Conservation (phyloP, 1,140 invertebrate genomes). For the Phocides pigmalion region DNA sequence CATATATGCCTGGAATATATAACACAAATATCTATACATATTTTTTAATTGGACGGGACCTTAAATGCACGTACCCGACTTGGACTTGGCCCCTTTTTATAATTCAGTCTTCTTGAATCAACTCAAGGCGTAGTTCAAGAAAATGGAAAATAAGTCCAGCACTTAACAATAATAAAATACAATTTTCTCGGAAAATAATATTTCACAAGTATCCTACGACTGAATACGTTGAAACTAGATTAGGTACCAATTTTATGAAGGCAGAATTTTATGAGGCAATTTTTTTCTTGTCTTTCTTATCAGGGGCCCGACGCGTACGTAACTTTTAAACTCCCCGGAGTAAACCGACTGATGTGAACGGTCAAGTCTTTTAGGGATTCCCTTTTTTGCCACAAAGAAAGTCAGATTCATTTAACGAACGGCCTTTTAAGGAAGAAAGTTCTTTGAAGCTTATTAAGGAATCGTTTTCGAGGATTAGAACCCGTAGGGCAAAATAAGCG, state of each 20-base stretch:
- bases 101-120: no score
- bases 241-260: constrained; percentile 30
- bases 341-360: constrained; percentile 58
- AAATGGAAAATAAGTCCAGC: no score
- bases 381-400: constrained; percentile 54
- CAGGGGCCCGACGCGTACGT: constrained; percentile 39
- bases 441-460: constrained; percentile 64
- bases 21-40: no score
- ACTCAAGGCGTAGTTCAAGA: no score
- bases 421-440: constrained; percentile 52
- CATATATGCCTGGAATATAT: no score
- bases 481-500: constrained; percentile 36
- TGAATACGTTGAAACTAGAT: constrained; percentile 31
- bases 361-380: constrained; percentile 40
- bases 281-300: constrained; percentile 45
- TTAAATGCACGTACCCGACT: no score
- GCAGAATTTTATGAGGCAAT: constrained; percentile 43
- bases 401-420: constrained; percentile 57
- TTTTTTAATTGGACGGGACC: no score
- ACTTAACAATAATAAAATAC: no score
- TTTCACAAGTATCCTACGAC: not conserved
- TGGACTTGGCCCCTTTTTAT: no score
- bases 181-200: no score
- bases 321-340: constrained; percentile 54
- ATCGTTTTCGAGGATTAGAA: constrained; percentile 40